Base-by-base conservation (phyloP, 2,113 vertebrate species). In the Mystacornis crossleyi region DNA sequence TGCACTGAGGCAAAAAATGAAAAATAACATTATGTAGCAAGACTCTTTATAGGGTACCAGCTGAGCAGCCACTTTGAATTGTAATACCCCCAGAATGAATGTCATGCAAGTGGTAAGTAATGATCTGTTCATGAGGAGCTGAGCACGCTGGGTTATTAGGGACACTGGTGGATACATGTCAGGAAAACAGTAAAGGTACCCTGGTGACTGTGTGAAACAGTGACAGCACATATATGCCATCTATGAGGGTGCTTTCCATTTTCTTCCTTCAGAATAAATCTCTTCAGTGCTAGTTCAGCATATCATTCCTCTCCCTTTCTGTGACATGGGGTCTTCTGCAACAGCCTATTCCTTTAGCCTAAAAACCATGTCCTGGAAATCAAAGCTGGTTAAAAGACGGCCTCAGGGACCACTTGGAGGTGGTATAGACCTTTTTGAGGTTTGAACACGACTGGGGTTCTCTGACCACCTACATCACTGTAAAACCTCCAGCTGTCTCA, bases 21-120 rank as follows among this genome's bases (percentile, higher is more conserved):
- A 95, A 93, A 94, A 96, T 82, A 90, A 73, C 86, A 29, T 78
- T 89, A 72, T 95, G 66, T 90, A 48, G 71, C 60, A 92, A 87
- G 80, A 66, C 67, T 84, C 48, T 85, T 86, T 86, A 57, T 58
- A 45, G 42, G 72, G 25, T 50, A 77, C 67, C 78, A 92, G 67
- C 71, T 88, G 74, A 93, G 70, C 91, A 81, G 79, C 60, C 47
- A 36, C 42, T 85, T 85, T 62, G 62, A 85, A 80, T 81, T 88
- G 75, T 69, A 95, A 91, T 91, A 85, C 42, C 45, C 69, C 54
- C 74, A 31, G 65, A 96, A 86, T 77, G 83, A 91, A 51, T 29
- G 33, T 69, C 54, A 43, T 38, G 34, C 38, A 86, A 67, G 14
- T 51, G 48, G 8, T 74, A 40, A 31, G 33, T 69, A 89, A 91